Evolutionary conservation across 1,140 invertebrate genomes (phyloP).

Genomic region (Pogonus chalceus): DNA sequence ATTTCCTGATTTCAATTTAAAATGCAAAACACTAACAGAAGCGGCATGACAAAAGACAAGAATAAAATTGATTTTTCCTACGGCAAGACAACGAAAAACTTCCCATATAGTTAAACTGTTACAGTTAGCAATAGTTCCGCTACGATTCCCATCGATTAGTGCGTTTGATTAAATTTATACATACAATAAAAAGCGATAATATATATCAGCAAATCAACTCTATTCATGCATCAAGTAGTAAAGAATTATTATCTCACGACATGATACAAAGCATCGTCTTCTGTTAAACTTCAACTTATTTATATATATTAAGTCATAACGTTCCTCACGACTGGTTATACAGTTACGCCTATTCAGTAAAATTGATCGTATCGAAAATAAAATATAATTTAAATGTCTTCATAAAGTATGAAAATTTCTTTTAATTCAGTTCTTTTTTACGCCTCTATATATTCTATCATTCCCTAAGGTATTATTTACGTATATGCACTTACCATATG

Average conservation of each 20-base stretch:
- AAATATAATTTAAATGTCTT: conserved; percentile 14
- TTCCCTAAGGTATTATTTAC: conserved; percentile 19
- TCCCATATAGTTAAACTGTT: too few species aligned
- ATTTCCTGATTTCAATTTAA: too few species aligned
- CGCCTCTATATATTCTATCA: conserved; percentile 12
- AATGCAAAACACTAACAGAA: too few species aligned
- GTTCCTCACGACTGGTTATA: background rate
- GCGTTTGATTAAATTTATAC: too few species aligned
- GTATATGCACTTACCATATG: too few species aligned
- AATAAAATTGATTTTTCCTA: too few species aligned
- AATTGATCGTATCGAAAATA: background rate
- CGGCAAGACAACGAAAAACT: too few species aligned
- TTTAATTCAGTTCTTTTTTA: conserved; percentile 10
- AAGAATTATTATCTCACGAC: background rate
- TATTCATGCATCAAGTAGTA: too few species aligned
- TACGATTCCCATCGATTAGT: too few species aligned
- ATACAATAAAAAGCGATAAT: background rate
- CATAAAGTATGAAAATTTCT: conserved; percentile 22
- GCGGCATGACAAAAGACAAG: too few species aligned
- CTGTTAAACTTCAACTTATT: background rate
- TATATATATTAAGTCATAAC: background rate
- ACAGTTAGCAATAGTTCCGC: too few species aligned
- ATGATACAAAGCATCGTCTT: background rate
- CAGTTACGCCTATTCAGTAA: background rate
- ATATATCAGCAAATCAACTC: too few species aligned